Evolutionary conservation across 1,140 invertebrate species (phyloP).

Genomic region (Drosophila tristis): DNA sequence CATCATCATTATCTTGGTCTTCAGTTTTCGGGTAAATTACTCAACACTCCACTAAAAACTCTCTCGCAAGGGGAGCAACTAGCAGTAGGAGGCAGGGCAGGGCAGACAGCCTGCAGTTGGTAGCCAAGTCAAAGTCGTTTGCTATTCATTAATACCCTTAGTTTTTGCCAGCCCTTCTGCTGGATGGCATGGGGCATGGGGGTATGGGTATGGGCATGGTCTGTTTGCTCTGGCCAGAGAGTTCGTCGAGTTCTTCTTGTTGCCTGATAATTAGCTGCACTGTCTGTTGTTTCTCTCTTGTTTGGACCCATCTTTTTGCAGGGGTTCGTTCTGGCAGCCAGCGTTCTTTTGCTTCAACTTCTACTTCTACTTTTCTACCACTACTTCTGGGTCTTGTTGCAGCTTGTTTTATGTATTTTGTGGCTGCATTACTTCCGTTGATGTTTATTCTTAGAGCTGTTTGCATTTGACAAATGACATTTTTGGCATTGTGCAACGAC

Average conservation of each 20-base stretch:
- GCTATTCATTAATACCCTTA: conserved; percentile 81
- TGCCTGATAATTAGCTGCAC: conserved; percentile 77
- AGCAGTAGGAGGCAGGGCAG: neutral
- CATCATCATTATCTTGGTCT: conserved; percentile 39
- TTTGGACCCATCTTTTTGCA: conserved; percentile 42
- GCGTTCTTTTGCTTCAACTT: neutral
- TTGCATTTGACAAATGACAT: conserved; percentile 82
- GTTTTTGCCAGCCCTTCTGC: conserved; percentile 52
- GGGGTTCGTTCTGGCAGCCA: conserved; percentile 1
- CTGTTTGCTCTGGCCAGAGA: conserved; percentile 63
- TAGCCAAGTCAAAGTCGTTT: conserved; percentile 73
- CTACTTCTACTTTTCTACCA: conserved; percentile 6
- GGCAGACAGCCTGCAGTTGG: conserved; percentile 1
- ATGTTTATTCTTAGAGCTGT: conserved; percentile 80
- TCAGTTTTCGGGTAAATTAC: conserved; percentile 73
- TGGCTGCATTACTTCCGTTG: conserved; percentile 80
- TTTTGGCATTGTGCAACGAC: conserved; percentile 75
- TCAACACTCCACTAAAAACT: conserved; percentile 63
- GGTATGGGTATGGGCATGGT: neutral
- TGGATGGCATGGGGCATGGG: too few relatives aligned
- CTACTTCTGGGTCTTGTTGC: conserved; percentile 37
- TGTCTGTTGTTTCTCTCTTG: conserved; percentile 70
- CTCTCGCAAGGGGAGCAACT: neutral
- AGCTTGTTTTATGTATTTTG: conserved; percentile 80
- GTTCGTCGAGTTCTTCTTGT: conserved; percentile 64